Evolutionary conservation across 2,888 invertebrate genomes (phyloP), one percentile per base, ranked within the genome.

Genomic region (Orthosia gothica): DNA sequence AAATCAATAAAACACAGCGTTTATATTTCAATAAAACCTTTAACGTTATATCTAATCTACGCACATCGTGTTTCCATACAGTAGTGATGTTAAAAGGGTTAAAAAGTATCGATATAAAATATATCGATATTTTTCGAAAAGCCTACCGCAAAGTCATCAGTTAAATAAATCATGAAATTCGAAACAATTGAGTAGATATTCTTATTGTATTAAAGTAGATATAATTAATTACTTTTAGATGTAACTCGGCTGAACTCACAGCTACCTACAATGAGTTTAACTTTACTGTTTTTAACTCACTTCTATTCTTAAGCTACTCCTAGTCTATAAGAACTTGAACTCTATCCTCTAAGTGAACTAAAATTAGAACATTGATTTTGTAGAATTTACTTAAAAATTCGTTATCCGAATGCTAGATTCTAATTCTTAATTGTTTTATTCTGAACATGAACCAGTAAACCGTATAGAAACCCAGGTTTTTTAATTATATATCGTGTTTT

Each of bases 311-410:
- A 87, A 89, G 81, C 61, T 76, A 81, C 63, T 76, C 76, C 83
- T 88, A 89, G 85, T 86, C 80, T 83, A 16, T 89, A 89, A 88
- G 86, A 74, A 79, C 65, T 78, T 78, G 71, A 76, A 81, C 79
- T 71, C 69, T 79, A 77, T 59, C 57, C 62, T 72, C 68, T 72
- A 77, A 70, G 61, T 69, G 11, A 76, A 75, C 55, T 74, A 74
- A 62, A 58, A 32, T 16, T 69, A 66, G 18, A 26, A 66, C 50
- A 59, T 55, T 65, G 16, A 68, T 74, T 74, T 68, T 67, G 57
- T 58, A 67, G 32, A 50, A 26, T 50, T 32, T 18, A 50, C 23
- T 11, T 7, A 69, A 52, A 49, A 47, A 52, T 0, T 65, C 20
- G 50, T 59, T 70, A 32, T 47, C 3, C 63, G 20, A n/a, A 57